phyloP scores from a whole-genome alignment of 2,888 invertebrate species.

The Harpagoxenus sublaevis region DNA sequence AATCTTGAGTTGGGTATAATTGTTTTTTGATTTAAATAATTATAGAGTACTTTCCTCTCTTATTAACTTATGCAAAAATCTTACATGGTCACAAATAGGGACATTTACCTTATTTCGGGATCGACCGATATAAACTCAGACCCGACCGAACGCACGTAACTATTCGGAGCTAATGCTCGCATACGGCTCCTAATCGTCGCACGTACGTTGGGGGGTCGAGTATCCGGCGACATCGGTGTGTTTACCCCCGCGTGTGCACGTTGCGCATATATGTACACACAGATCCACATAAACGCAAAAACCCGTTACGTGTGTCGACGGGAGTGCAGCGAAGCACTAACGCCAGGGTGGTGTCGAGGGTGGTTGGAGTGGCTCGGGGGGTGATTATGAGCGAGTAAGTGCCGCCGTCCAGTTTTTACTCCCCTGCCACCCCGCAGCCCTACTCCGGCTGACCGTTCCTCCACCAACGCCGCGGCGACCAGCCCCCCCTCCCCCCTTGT shows the following conservation, averaged over 20 bases:
- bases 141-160: constrained; percentile 18
- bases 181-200: constrained; percentile 53
- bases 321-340: constrained; percentile 62
- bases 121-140: constrained; percentile 32
- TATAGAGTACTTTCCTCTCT: no score
- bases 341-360: constrained; percentile 69
- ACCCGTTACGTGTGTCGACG: constrained; percentile 61
- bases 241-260: constrained; percentile 55
- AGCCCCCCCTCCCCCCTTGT: constrained; percentile 54
- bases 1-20: no score
- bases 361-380: constrained; percentile 74
- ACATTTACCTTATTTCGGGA: no score
- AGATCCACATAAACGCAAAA: constrained; percentile 58
- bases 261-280: constrained; percentile 2
- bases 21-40: no score
- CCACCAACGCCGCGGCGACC: constrained; percentile 72
- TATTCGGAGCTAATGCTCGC: constrained; percentile 51
- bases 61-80: no score
- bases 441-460: constrained; percentile 67
- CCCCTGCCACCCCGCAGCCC: constrained; percentile 61
- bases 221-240: constrained; percentile 36
- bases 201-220: constrained; percentile 32
- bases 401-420: constrained; percentile 84
- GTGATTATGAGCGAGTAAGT: constrained; percentile 85
- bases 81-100: no score